Evolutionary conservation across 2,797 vertebrate species (phyloP).

Genomic region (Alfaro cultratus): DNA sequence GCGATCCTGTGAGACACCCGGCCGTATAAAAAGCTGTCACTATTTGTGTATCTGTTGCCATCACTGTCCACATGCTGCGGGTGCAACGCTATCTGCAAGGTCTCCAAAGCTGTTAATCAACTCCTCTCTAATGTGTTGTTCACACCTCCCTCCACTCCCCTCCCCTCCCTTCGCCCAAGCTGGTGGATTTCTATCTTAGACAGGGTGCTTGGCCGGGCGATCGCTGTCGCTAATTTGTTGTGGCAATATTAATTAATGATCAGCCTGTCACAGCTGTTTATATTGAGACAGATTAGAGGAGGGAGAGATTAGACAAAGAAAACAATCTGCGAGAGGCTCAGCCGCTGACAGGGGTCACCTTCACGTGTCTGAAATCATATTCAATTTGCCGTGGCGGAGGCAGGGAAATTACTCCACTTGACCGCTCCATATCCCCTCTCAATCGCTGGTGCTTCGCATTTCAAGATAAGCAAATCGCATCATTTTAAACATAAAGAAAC

Average conservation of each 20-base stretch:
- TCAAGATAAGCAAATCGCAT: constrained; percentile 64
- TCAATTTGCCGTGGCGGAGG: constrained; percentile 77
- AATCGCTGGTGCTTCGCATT: constrained; percentile 49
- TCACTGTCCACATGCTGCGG: constrained; percentile 58
- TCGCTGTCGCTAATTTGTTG: constrained; percentile 84
- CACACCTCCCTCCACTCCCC: constrained; percentile 71
- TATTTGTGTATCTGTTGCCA: constrained; percentile 35
- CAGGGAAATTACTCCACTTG: constrained; percentile 72
- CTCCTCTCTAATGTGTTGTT: constrained; percentile 77
- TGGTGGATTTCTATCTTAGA: constrained; percentile 60
- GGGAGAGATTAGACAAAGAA: constrained; percentile 79
- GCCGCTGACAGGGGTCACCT: constrained; percentile 85
- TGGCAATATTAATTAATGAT: constrained; percentile 89
- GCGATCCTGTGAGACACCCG: constrained; percentile 43
- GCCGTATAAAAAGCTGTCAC: constrained; percentile 44
- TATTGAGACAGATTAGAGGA: constrained; percentile 84
- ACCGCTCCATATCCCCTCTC: constrained; percentile 67
- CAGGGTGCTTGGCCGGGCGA: constrained; percentile 59
- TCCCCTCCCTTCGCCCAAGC: constrained; percentile 16
- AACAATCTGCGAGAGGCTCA: constrained; percentile 80
- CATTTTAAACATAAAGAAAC: constrained; percentile 23
- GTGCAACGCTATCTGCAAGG: constrained; percentile 61
- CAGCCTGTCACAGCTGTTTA: constrained; percentile 83
- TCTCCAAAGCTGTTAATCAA: constrained; percentile 68
- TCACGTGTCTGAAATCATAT: constrained; percentile 82